phyloP scores from a whole-genome alignment of 1,140 invertebrate species.

The Procambarus clarkii region DNA sequence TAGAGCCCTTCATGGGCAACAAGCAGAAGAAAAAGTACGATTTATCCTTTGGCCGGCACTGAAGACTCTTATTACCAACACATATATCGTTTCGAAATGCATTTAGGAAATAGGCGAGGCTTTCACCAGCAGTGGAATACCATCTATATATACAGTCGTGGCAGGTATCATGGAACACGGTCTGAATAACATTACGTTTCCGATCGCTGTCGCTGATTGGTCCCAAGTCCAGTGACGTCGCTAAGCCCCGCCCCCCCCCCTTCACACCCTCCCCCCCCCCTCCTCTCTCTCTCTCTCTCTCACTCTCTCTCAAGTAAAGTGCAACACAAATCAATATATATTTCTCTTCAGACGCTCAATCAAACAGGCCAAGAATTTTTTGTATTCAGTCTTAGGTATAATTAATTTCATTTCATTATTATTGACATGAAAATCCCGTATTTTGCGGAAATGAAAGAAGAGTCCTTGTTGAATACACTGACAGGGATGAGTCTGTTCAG shows the following conservation, averaged over 20 bases:
- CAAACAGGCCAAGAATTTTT: conserved; percentile 54
- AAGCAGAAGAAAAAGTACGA: conserved; percentile 41
- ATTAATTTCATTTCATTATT: conserved; percentile 50
- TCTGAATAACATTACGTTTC: conserved; percentile 61
- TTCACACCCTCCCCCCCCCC: too few species aligned
- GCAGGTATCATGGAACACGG: conserved; percentile 53
- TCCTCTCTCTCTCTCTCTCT: too few species aligned
- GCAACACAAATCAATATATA: conserved; percentile 45
- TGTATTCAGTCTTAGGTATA: conserved; percentile 50
- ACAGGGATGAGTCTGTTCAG: not conserved
- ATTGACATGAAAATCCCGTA: not conserved
- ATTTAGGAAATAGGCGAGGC: conserved; percentile 62
- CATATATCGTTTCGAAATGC: conserved; percentile 60
- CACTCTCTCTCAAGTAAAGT: conserved; percentile 26
- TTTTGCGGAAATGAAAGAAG: not conserved
- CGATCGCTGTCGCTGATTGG: conserved; percentile 51
- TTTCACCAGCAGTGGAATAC: conserved; percentile 47
- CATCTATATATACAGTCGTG: conserved; percentile 63
- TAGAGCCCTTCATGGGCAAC: conserved; percentile 12
- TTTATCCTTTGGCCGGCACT: conserved; percentile 49
- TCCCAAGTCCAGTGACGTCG: conserved; percentile 32
- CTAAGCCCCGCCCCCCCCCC: conserved; percentile 34
- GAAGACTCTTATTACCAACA: conserved; percentile 60
- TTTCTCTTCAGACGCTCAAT: conserved; percentile 61
- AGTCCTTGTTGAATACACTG: not conserved